phyloP scores from a whole-genome alignment of 2,113 vertebrate species.

The Lasiurus borealis region DNA sequence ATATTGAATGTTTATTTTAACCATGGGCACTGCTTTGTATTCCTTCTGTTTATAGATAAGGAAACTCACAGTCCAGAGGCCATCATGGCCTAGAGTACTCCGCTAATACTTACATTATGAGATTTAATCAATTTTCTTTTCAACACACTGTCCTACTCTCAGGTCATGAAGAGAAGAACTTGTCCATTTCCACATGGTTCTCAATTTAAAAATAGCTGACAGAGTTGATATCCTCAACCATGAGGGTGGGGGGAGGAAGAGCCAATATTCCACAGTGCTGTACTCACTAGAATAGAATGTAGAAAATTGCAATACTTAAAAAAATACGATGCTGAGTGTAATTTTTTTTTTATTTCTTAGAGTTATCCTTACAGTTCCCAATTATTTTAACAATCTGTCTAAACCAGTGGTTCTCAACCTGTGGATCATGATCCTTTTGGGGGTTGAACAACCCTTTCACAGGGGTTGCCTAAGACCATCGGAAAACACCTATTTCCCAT shows the following conservation, averaged over 20 bases:
- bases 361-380: background rate
- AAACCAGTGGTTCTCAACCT: background rate
- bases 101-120: conserved; percentile 23
- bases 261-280: background rate
- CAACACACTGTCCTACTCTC: background rate
- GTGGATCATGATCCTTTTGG: no score
- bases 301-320: background rate
- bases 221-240: background rate
- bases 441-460: no score
- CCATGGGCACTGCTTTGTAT: background rate
- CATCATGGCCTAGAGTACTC: background rate
- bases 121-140: conserved; percentile 7
- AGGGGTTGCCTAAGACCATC: no score
- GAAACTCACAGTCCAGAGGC: background rate
- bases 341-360: background rate
- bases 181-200: background rate
- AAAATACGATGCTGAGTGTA: background rate
- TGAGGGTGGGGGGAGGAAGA: background rate
- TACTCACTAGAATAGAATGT: background rate
- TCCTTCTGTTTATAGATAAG: background rate
- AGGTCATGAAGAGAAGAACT: background rate
- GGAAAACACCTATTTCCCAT: no score
- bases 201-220: conserved; percentile 5
- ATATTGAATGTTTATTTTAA: background rate
- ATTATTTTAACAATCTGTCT: background rate